These are phyloP conservation scores for Leptarthrus brevirostris DNA, from an alignment of 2,888 invertebrate species.

Conservation along the genomic window DNA sequence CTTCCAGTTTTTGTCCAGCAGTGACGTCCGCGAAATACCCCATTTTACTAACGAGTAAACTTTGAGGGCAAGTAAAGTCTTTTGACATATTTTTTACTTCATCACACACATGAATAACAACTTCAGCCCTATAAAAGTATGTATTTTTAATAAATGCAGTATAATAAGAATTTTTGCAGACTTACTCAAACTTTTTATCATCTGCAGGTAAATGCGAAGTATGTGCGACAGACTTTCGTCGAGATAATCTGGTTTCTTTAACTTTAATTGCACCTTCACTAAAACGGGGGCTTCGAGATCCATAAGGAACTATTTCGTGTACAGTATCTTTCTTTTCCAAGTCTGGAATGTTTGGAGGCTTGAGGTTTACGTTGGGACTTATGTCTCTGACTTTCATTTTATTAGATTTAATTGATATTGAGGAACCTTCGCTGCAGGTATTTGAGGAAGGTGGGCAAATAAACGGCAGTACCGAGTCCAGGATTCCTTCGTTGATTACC, in stretches of 20 bases:
- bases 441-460: slow-evolving; percentile 67
- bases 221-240: slow-evolving; percentile 46
- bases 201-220: slow-evolving; percentile 2
- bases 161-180: background rate
- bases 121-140: slow-evolving; percentile 77
- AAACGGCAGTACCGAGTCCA: slow-evolving; percentile 85
- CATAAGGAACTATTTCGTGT: background rate
- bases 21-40: slow-evolving; percentile 94
- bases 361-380: slow-evolving; percentile 12
- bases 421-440: background rate
- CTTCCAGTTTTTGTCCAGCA: slow-evolving; percentile 82
- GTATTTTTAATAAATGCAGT: background rate
- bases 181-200: slow-evolving; percentile 48
- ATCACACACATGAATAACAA: slow-evolving; percentile 95
- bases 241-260: slow-evolving; percentile 27
- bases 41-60: slow-evolving; percentile 89
- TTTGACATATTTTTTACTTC: slow-evolving; percentile 90
- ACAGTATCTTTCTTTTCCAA: slow-evolving; percentile 10
- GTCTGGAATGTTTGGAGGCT: slow-evolving; percentile 25
- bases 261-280: slow-evolving; percentile 27
- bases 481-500: slow-evolving; percentile 82
- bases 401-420: background rate
- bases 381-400: slow-evolving; percentile 8
- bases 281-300: slow-evolving; percentile 33
- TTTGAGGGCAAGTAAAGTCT: slow-evolving; percentile 90